Percentiles rank a stretch among this genome's conserved stretches.
These are phyloP conservation scores for Mythimna pallens DNA, from an alignment of 2,888 invertebrate species.

Conservation along the genomic window DNA sequence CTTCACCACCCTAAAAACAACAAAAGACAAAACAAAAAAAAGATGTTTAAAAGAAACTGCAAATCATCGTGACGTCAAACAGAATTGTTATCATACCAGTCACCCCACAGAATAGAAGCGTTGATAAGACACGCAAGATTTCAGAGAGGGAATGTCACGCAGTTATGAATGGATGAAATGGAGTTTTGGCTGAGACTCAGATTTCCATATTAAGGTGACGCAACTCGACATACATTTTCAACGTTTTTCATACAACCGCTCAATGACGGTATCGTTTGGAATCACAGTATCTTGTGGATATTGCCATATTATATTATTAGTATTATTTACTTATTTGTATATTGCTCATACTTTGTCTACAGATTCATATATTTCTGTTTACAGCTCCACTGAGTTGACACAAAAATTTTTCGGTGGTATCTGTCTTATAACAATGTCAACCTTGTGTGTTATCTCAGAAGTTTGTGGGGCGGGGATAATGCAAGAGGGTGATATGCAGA, in stretches of 20 bases:
- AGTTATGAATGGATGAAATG: neutral
- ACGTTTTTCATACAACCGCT: too few relatives aligned
- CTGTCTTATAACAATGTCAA: conserved; percentile 65
- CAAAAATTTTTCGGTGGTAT: conserved; percentile 58
- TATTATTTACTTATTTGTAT: neutral
- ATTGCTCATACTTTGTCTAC: neutral
- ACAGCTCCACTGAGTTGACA: conserved; percentile 59
- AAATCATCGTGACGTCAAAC: conserved; percentile 41
- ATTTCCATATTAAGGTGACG: neutral
- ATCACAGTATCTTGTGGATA: too few relatives aligned
- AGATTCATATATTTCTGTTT: conserved; percentile 41
- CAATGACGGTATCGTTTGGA: too few relatives aligned
- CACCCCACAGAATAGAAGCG: neutral
- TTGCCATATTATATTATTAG: neutral
- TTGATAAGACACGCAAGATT: neutral
- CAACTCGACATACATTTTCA: too few relatives aligned
- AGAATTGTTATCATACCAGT: conserved; percentile 11
- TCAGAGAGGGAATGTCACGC: neutral
- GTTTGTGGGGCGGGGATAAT: conserved; percentile 34
- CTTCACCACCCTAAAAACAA: conserved; percentile 15
- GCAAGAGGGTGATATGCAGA: conserved; percentile 36
- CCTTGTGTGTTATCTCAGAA: conserved; percentile 63
- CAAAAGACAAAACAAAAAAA: neutral
- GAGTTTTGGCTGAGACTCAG: neutral
- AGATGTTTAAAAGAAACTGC: conserved; percentile 17